Percentiles rank a stretch among this genome's conserved stretches.
Evolutionary conservation across 2,888 invertebrate species (phyloP).

Genomic region (Chironomus riparius): DNA sequence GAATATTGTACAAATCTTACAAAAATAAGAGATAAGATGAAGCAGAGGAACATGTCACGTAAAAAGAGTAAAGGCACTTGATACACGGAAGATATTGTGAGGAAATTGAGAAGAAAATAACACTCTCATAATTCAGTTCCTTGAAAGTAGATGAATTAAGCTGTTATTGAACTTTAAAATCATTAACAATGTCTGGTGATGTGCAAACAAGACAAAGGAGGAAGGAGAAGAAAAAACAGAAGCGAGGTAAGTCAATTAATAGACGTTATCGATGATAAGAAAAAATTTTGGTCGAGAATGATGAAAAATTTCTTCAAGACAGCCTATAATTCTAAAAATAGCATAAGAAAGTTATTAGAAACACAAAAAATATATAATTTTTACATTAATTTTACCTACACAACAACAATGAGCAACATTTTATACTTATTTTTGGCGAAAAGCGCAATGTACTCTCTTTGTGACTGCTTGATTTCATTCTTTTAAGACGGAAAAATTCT

Average conservation of each 20-base stretch:
- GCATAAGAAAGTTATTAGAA: constrained; percentile 18
- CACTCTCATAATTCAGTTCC: neutral
- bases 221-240: constrained; percentile 19
- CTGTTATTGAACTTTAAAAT: neutral
- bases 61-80: no score
- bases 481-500: neutral
- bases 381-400: constrained; percentile 11
- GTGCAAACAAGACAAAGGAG: constrained; percentile 12
- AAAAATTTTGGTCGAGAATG: neutral
- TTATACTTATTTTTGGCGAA: constrained; percentile 13
- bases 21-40: no score
- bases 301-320: constrained; percentile 3
- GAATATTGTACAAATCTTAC: no score
- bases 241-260: constrained; percentile 10
- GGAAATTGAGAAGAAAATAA: neutral
- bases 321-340: constrained; percentile 11
- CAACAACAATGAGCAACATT: constrained; percentile 7
- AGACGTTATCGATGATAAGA: neutral
- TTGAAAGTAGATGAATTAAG: neutral
- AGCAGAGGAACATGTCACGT: no score
- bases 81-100: no score
- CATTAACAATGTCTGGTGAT: constrained; percentile 11
- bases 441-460: neutral
- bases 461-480: neutral
- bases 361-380: neutral